Conservation (phyloP, 2,113 vertebrate genomes). For the Rhineura floridana region DNA sequence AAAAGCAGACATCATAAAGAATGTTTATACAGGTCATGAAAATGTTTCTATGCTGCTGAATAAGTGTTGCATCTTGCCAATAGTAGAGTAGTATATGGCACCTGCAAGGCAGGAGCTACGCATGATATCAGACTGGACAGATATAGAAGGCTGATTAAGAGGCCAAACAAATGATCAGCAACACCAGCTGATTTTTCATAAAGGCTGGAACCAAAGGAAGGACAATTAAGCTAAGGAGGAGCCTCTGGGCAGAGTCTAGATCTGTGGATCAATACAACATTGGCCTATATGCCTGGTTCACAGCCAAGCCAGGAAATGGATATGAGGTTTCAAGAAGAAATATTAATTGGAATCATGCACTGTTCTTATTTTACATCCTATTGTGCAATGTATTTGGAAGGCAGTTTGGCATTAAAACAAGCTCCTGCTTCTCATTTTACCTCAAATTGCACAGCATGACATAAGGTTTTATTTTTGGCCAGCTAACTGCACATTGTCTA, state of each 20-base stretch:
- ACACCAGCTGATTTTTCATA: background rate
- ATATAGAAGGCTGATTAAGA: background rate
- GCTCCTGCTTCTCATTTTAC: background rate
- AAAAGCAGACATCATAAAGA: background rate
- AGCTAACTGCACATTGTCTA: background rate
- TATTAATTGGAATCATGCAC: slow-evolving; percentile 11
- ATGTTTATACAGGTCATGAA: slow-evolving; percentile 16
- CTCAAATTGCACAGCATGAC: slow-evolving; percentile 3
- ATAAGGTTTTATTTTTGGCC: background rate
- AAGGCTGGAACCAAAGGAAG: background rate
- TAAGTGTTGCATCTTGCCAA: background rate
- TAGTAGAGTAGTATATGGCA: background rate
- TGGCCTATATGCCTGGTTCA: background rate
- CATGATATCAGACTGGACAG: background rate
- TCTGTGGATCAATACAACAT: background rate
- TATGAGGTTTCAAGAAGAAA: slow-evolving; percentile 3
- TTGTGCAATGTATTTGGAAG: slow-evolving; percentile 16
- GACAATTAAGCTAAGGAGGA: background rate
- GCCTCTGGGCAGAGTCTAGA: background rate
- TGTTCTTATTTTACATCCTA: background rate
- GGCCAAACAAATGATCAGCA: background rate
- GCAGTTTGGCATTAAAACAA: slow-evolving; percentile 9
- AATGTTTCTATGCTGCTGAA: background rate
- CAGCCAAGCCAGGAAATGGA: slow-evolving; percentile 24
- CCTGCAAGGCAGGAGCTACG: background rate